Conservation (phyloP, 2,113 vertebrate species). For the Hippoglossus stenolepis region DNA sequence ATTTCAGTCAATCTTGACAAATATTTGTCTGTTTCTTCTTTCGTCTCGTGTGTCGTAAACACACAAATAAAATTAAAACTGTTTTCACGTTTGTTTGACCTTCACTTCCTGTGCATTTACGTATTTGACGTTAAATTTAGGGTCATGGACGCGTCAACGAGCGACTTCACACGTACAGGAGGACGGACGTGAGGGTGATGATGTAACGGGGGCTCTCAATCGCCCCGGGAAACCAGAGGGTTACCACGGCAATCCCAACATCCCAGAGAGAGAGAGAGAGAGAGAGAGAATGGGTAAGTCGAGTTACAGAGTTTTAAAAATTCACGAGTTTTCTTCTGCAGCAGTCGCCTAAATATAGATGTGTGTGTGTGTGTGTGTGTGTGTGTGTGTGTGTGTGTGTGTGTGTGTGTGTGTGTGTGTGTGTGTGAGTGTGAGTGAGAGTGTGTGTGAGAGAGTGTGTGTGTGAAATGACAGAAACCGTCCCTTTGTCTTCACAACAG, state of each 20-base stretch:
- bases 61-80: too few species aligned
- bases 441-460: background rate
- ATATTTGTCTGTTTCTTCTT: too few species aligned
- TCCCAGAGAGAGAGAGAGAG: slow-evolving; percentile 13
- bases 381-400: background rate
- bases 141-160: too few species aligned
- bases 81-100: background rate
- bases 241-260: slow-evolving; percentile 48
- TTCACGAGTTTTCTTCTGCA: slow-evolving; percentile 67
- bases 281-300: background rate
- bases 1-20: too few species aligned
- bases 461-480: background rate
- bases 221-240: slow-evolving; percentile 35
- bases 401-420: slow-evolving; percentile 12
- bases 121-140: too few species aligned
- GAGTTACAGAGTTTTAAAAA: slow-evolving; percentile 62
- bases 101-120: background rate
- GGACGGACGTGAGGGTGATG: background rate
- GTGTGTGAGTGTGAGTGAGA: background rate
- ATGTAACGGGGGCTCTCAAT: slow-evolving; percentile 29
- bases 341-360: slow-evolving; percentile 57
- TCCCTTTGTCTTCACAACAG: slow-evolving; percentile 10
- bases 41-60: too few species aligned
- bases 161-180: background rate
- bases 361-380: slow-evolving; percentile 13